Base-by-base conservation (phyloP, 2,113 vertebrate species). In the Bubo bubo region DNA sequence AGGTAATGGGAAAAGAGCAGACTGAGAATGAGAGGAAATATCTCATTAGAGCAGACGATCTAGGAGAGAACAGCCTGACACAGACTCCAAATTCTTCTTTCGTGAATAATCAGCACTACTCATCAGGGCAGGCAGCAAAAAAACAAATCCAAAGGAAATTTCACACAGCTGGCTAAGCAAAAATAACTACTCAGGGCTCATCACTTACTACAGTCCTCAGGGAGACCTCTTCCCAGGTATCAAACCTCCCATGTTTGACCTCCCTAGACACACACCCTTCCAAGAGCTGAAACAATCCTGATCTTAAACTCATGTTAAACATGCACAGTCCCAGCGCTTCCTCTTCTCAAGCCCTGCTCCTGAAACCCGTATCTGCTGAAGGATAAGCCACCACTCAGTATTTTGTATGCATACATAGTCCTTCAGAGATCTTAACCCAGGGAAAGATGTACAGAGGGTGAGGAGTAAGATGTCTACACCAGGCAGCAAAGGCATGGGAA, bases 21-120 rank as follows among this genome's bases (percentile, higher is more conserved):
- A 43, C 20, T 55, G 55, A 60, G 23, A 81, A 85, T 23, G 39
- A 90, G 72, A 93, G 87, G 94, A 96, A 93, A 59, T 92, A 62
- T 39, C 86, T 94, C 73, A 86, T 94, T 91, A 95, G 43, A 86
- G 60, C 16, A 89, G 67, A 47, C 88, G 82, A 86, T 64, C 52
- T 28, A 67, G 50, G 45, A 96, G n/a, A 79, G 47, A 71, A 67
- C 2, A 12, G 23, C 30, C 68, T 82, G 63, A 93, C 91, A 76
- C 16, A 26, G 79, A 28, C n/a, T 79, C 32, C 88, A 88, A 47
- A 82, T 91, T 76, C 82, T 85, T 94, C 74, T 86, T 62, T 28
- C 13, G 23, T 74, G 50, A 86, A 53, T 86, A 47, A 59, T n/a
- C 18, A 52, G 87, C n/a, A 18, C 59, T 60, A 20, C 13, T 77